Evolutionary conservation across 2,797 vertebrate genomes (phyloP).

Genomic region (Tragopan temminckii): DNA sequence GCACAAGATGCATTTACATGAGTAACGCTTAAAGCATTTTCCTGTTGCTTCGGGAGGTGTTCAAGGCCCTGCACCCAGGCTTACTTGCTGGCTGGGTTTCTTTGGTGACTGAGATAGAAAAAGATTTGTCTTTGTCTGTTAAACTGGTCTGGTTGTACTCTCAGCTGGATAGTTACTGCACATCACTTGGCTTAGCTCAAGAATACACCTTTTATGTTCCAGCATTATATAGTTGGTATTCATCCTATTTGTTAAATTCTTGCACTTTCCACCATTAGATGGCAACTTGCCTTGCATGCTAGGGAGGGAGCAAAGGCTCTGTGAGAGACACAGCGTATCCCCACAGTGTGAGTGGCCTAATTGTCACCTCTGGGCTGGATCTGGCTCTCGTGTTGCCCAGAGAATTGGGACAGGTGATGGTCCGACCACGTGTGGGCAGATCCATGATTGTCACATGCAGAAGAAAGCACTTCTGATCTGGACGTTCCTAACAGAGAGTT

Average conservation of each 20-base stretch:
- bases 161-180: background rate
- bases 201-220: background rate
- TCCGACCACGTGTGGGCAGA: background rate
- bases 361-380: background rate
- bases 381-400: fast-evolving
- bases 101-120: background rate
- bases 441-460: background rate
- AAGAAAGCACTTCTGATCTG: background rate
- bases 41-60: background rate
- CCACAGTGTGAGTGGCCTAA: fast-evolving
- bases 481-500: background rate
- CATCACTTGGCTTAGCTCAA: background rate
- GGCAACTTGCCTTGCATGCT: background rate
- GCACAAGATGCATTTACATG: conserved; percentile 36
- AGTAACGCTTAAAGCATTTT: background rate
- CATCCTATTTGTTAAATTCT: background rate
- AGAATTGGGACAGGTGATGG: background rate
- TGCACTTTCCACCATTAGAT: background rate
- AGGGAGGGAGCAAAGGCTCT: background rate
- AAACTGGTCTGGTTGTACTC: background rate
- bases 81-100: background rate
- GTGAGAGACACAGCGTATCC: background rate
- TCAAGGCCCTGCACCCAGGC: background rate
- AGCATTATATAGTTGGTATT: background rate
- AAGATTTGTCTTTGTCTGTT: background rate